These are phyloP conservation scores for Amphimallon solstitiale DNA, from an alignment of 2,888 invertebrate species.

Conservation along the genomic window DNA sequence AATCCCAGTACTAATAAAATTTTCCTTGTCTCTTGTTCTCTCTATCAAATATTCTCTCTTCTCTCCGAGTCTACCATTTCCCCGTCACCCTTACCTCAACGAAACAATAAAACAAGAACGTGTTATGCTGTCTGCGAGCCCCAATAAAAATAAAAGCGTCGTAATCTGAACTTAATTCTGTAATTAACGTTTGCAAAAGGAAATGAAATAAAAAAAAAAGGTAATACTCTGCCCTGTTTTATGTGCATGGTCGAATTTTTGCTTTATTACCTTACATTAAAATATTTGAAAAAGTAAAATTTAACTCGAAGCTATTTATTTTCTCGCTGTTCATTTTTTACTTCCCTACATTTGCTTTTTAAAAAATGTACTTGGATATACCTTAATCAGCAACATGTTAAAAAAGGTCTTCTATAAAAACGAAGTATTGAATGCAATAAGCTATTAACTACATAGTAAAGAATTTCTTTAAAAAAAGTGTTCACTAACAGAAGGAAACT, in stretches of 20 bases:
- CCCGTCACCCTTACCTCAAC: constrained; percentile 24
- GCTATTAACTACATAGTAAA: no score
- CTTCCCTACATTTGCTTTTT: no score
- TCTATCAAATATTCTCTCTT: constrained; percentile 4
- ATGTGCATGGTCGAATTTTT: constrained; percentile 24
- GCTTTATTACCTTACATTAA: constrained; percentile 8
- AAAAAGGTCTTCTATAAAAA: no score
- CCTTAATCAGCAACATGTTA: no score
- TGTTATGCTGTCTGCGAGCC: constrained; percentile 28
- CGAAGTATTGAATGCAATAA: no score
- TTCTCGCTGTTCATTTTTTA: no score
- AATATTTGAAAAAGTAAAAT: constrained; percentile 5
- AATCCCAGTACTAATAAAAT: constrained; percentile 28
- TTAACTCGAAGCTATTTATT: not conserved
- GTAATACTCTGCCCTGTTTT: constrained; percentile 17
- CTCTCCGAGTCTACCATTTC: not conserved
- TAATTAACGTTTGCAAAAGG: constrained; percentile 32
- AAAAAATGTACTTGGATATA: no score
- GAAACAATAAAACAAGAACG: constrained; percentile 33
- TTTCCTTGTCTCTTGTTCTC: not conserved
- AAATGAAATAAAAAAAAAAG: constrained; percentile 31
- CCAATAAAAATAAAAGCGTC: constrained; percentile 33
- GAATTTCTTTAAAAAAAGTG: no score
- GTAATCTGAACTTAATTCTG: constrained; percentile 32
- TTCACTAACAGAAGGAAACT: no score